A percentile compares a stretch with the other conserved stretches of the same genome.
These are phyloP conservation scores for Diadumene lineata DNA, from an alignment of 92 coral and sea anemone genomes.

Conservation along the genomic window DNA sequence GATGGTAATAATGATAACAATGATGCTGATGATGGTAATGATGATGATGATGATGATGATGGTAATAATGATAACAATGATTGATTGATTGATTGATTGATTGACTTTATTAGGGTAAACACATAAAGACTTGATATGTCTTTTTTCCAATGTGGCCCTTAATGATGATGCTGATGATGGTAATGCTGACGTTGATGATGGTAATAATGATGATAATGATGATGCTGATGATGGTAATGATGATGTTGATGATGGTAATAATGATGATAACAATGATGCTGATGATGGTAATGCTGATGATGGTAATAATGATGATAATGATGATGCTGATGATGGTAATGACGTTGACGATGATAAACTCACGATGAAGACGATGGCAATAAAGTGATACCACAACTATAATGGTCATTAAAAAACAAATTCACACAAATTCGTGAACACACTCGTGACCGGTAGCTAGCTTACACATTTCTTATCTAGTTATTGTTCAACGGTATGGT, in stretches of 20 bases:
- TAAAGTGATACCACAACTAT: background rate
- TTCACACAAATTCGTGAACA: too few relatives aligned
- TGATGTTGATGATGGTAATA: background rate
- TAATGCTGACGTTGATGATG: background rate
- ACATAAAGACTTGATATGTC: too few relatives aligned
- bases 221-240: background rate
- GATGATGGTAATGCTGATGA: background rate
- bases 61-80: background rate
- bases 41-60: background rate
- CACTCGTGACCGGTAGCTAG: too few relatives aligned
- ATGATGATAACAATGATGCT: background rate
- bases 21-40: background rate
- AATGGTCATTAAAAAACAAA: too few relatives aligned
- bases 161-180: background rate
- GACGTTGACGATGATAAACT: background rate
- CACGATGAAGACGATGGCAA: background rate
- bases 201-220: background rate
- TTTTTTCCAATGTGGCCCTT: too few relatives aligned
- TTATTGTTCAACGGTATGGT: too few relatives aligned
- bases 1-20: background rate
- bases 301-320: background rate
- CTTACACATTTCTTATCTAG: too few relatives aligned
- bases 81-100: background rate
- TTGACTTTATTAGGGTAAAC: too few relatives aligned
- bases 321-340: background rate